Evolutionary conservation across 2,797 vertebrate species (phyloP), one percentile per base, ranked within the genome.

Genomic region (Aselliscus stoliczkanus): DNA sequence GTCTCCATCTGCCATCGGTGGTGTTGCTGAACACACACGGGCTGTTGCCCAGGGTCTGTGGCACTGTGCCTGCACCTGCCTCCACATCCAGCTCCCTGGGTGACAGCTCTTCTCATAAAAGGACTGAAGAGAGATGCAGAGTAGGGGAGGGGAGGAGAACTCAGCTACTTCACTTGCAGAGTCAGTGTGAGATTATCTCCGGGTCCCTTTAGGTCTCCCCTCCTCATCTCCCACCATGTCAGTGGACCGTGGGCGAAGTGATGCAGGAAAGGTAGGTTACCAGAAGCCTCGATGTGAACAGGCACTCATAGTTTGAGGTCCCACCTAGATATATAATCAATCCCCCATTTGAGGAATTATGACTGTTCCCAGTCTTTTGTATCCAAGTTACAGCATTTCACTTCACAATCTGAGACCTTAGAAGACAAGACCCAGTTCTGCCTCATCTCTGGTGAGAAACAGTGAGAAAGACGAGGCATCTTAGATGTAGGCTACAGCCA

Each of bases 181-280:
- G 3, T 50, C 60, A 11, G 37, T 25, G 7, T 42, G 44, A 52
- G n/a, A 18, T 27, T 27, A 7, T 81, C 54, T 80, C 69, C 8
- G 20, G 25, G 44, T 52, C 10, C 20, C 29, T 52, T 67, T 56
- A 23, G 13, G 23, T 60, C 8, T 1, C n/a, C 11, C 3, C 7
- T 4, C 56, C 23, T 18, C 2, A 0, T 13, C 5, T 47, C 5
- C 10, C 0, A 2, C 6, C 25, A 2, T 1, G 0, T 65, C 47
- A 15, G 21, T 4, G 17, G 34, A 44, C 44, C 12, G 1, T 5
- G 13, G 62, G 42, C 34, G 8, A 47, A 27, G 5, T 1, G 2
- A 47, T 29, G 0, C 37, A 18, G 54, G 44, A 37, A 7, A 37
- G 14, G 29, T 56, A 4, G 29, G 7, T 21, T 44, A 3, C 3